Evolutionary conservation across 2,113 vertebrate genomes (phyloP).

Genomic region (Eptatretus burgeri): DNA sequence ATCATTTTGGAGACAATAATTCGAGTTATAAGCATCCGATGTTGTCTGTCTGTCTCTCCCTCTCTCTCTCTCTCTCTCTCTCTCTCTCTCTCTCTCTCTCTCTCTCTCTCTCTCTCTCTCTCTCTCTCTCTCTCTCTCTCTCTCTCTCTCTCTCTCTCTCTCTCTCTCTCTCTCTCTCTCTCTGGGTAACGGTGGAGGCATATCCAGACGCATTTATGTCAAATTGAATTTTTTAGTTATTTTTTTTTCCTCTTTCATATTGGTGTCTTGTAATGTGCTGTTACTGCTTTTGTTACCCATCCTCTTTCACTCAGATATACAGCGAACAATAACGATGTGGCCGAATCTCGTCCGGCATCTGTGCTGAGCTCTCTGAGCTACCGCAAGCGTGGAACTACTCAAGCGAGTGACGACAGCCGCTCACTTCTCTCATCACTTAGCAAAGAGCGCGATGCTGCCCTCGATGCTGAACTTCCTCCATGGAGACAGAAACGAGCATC

Average conservation of each 20-base stretch:
- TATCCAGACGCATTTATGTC: too few relatives aligned
- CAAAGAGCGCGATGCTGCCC: conserved; percentile 27
- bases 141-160: conserved; percentile 8
- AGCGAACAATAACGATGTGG: conserved; percentile 29
- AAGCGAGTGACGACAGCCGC: conserved; percentile 7
- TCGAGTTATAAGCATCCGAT: too few relatives aligned
- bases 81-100: neutral
- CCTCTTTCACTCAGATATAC: conserved; percentile 10
- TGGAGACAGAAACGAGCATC: conserved; percentile 16
- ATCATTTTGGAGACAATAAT: too few relatives aligned
- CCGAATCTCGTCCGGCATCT: conserved; percentile 30
- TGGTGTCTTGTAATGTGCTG: too few relatives aligned
- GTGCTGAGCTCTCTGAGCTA: conserved; percentile 71
- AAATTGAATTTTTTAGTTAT: too few relatives aligned
- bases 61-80: conserved; percentile 7
- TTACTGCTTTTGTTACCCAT: too few relatives aligned
- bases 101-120: conserved; percentile 7
- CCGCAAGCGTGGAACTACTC: conserved; percentile 36
- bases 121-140: conserved; percentile 1
- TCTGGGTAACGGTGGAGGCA: too few relatives aligned
- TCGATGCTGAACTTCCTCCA: conserved; percentile 21
- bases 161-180: conserved; percentile 9
- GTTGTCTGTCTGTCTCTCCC: conserved; percentile 12
- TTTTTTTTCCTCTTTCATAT: too few relatives aligned
- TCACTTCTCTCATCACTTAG: conserved; percentile 34